Base-by-base conservation (phyloP, 2,888 invertebrate genomes). In the Ichneumoninae sp. region DNA sequence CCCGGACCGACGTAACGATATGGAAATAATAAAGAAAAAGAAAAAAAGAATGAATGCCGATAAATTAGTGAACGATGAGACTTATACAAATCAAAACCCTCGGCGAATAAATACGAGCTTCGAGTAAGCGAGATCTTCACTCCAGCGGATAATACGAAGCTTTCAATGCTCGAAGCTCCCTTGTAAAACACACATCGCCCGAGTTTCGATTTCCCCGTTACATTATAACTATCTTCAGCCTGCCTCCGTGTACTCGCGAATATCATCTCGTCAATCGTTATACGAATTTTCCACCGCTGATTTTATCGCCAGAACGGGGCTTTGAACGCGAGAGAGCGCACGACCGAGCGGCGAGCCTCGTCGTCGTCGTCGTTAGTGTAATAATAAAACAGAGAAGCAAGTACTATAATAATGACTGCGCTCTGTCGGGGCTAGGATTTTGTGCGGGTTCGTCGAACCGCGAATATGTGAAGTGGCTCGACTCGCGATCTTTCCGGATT, bases 371-470 rank as follows among this genome's bases (percentile, higher is more conserved):
- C 91, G 91, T 91, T 92, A 91, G 90, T 89, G 87, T 90, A 89
- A 90, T 91, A 91, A 90, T 90, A 90, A 88, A 92, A 85, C 85
- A 62, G 30, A 85, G 85, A 90, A 89, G 87, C 84, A 83, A 86
- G 88, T 85, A 86, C 89, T 90, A 90, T 89, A 90, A 91, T 91
- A 91, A 93, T 90, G 91, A 91, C 85, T 80, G 72, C 71, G 85
- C 74, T 82, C 75, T 79, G 54, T 70, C 76, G 72, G 86, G 87
- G 89, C 90, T 91, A 91, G 90, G 89, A 92, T 92, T 93, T 93
- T 92, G 91, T 92, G 88, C 89, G 90, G 88, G 89, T 89, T 86
- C 91, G 89, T 70, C 89, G 91, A 92, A 90, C 90, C 93, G 92
- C 90, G 89, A 91, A 91, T 88, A 90, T 88, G 89, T 91, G 89